A percentile compares a stretch with the other conserved stretches of the same genome.
Conservation (phyloP, 1,140 invertebrate genomes). For the Atta cephalotes region DNA sequence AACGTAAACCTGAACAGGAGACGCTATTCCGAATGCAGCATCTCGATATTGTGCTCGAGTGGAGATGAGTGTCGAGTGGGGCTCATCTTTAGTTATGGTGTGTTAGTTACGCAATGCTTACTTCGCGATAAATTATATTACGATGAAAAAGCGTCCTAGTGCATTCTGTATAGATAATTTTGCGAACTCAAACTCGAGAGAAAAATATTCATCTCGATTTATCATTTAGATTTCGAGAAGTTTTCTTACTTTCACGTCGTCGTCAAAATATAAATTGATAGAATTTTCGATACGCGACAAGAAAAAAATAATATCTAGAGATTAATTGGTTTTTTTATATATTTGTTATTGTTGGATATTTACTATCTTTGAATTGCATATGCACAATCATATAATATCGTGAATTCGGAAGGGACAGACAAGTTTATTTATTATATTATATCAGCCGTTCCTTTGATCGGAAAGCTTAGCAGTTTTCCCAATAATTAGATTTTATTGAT, state of each 20-base stretch:
- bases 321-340: constrained; percentile 5
- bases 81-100: constrained; percentile 74
- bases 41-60: constrained; percentile 77
- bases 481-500: constrained; percentile 62
- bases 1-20: constrained; percentile 78
- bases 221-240: background rate
- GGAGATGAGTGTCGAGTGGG: constrained; percentile 67
- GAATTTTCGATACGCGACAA: background rate
- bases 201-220: constrained; percentile 22
- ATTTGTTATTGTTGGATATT: background rate
- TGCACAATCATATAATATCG: background rate
- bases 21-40: constrained; percentile 64
- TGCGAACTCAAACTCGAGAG: background rate
- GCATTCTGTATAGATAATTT: background rate
- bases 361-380: background rate
- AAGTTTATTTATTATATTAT: constrained; percentile 45
- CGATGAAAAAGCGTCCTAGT: constrained; percentile 29
- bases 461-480: constrained; percentile 22
- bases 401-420: background rate
- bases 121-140: constrained; percentile 76
- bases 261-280: background rate
- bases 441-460: background rate
- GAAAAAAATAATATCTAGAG: background rate
- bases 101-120: constrained; percentile 75
- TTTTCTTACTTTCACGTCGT: background rate